These are phyloP conservation scores for Oreochromis grahami DNA, from an alignment of 2,797 vertebrate species.

Conservation along the genomic window DNA sequence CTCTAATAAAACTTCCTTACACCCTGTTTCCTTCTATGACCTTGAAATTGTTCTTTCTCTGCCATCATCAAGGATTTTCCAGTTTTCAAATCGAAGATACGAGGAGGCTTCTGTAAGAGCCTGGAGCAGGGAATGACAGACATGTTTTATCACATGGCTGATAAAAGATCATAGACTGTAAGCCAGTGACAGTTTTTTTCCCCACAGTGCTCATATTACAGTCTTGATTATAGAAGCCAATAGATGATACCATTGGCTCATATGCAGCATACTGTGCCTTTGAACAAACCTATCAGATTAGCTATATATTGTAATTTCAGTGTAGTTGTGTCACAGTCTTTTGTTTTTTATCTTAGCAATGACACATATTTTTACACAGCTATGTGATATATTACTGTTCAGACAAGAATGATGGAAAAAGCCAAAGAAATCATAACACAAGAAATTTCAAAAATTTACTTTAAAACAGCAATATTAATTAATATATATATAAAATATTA, in stretches of 20 bases:
- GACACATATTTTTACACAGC: neutral
- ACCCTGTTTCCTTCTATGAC: neutral
- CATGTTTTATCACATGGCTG: neutral
- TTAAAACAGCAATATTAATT: neutral
- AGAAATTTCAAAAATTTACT: neutral
- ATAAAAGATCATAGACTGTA: neutral
- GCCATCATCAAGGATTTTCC: neutral
- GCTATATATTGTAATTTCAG: neutral
- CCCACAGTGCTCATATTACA: neutral
- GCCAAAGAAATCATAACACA: neutral
- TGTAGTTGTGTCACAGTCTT: neutral
- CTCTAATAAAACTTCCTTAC: neutral
- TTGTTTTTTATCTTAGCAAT: neutral
- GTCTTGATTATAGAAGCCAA: neutral
- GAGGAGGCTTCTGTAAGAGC: neutral
- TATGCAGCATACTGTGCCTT: neutral
- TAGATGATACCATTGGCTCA: neutral
- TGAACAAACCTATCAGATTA: neutral
- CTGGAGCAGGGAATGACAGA: neutral
- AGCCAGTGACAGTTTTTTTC: neutral
- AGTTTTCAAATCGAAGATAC: neutral
- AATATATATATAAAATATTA: neutral
- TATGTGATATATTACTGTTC: neutral
- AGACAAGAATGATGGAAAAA: neutral
- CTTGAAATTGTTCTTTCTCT: neutral